phyloP scores from a whole-genome alignment of 2,113 vertebrate genomes.

The Petrocephalus microphthalmus region DNA sequence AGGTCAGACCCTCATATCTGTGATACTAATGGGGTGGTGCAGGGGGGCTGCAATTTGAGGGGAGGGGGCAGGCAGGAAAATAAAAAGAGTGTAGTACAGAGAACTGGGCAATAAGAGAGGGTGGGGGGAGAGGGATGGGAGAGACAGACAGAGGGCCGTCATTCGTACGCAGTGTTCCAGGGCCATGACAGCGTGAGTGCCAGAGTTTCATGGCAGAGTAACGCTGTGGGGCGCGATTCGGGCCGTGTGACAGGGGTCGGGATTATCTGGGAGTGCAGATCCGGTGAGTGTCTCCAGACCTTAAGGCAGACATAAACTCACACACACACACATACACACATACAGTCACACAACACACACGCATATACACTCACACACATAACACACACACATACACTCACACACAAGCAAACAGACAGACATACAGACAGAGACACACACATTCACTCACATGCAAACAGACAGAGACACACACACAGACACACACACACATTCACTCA shows the following conservation, averaged over 20 bases:
- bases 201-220: background rate
- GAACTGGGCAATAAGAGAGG: background rate
- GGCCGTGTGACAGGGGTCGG: background rate
- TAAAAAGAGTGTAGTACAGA: background rate
- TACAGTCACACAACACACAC: background rate
- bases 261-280: background rate
- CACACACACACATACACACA: background rate
- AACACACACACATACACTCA: too few relatives aligned
- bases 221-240: background rate
- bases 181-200: background rate
- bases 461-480: too few relatives aligned
- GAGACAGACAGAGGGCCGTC: background rate
- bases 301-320: background rate
- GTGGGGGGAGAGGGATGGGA: background rate
- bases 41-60: background rate
- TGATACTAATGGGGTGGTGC: background rate
- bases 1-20: background rate
- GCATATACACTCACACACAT: background rate
- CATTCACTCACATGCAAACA: too few relatives aligned
- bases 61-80: background rate
- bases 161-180: background rate
- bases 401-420: too few relatives aligned
- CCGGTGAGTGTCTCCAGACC: background rate
- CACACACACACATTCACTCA: too few relatives aligned
- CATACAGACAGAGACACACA: too few relatives aligned